Evolutionary conservation across 2,113 vertebrate genomes (phyloP).

Genomic region (Isichthys henryi): DNA sequence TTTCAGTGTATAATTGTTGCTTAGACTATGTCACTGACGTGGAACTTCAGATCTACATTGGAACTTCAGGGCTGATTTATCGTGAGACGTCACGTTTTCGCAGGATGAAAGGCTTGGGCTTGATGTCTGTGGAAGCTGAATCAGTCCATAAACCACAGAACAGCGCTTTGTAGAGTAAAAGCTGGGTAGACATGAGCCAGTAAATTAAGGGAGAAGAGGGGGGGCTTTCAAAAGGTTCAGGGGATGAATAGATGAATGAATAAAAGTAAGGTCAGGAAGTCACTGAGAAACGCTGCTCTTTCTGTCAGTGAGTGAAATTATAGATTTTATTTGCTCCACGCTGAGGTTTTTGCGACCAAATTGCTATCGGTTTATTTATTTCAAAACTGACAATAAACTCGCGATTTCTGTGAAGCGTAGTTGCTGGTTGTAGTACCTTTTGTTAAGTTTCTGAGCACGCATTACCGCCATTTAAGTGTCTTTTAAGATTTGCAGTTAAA

Average conservation of each 20-base stretch:
- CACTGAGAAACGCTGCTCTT: background rate
- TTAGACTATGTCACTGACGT: background rate
- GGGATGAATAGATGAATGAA: background rate
- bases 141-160: background rate
- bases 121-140: background rate
- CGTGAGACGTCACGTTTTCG: background rate
- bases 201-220: background rate
- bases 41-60: background rate
- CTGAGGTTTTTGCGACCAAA: background rate
- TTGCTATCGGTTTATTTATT: background rate
- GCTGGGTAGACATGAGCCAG: background rate
- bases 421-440: background rate
- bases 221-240: background rate
- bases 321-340: background rate
- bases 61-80: background rate
- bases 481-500: background rate
- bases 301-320: background rate
- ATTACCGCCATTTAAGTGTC: background rate
- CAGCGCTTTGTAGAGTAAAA: background rate
- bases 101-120: background rate
- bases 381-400: background rate
- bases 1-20: background rate
- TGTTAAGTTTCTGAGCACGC: background rate
- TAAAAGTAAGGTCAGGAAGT: background rate
- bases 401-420: background rate